Evolutionary conservation across 2,113 vertebrate genomes (phyloP).

Genomic region (Podarcis cretensis): DNA sequence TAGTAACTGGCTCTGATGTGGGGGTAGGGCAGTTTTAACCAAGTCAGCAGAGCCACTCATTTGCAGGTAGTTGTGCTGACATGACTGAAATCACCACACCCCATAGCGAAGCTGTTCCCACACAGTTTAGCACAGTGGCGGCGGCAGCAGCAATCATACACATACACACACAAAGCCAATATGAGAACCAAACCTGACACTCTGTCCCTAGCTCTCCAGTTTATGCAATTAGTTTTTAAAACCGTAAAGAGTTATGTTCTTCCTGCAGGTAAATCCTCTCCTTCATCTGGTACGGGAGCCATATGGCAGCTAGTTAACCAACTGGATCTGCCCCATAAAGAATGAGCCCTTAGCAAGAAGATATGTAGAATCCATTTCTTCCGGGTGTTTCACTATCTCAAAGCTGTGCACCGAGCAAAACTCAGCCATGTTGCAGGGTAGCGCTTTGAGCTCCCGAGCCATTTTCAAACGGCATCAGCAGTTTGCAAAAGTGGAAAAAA

Average conservation of each 20-base stretch:
- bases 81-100: slow-evolving; percentile 10
- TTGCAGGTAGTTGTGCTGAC: slow-evolving; percentile 7
- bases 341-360: slow-evolving; percentile 1
- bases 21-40: not conserved
- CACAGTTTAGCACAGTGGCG: not conserved
- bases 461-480: not conserved
- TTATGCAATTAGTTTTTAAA: not conserved
- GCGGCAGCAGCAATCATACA: not conserved
- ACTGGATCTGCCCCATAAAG: not conserved
- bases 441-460: not conserved
- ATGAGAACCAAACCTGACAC: not conserved
- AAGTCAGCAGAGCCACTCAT: not conserved
- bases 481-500: not conserved
- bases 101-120: not conserved
- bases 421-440: not conserved
- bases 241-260: not conserved
- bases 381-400: not conserved
- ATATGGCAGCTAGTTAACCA: slow-evolving; percentile 3
- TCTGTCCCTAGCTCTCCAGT: not conserved
- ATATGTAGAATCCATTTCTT: not conserved
- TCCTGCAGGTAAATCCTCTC: not conserved
- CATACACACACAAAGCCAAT: not conserved
- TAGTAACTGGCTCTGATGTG: not conserved
- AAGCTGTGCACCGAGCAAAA: not conserved
- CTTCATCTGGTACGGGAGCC: not conserved